A percentile compares a stretch with the other conserved stretches of the same genome.
These are phyloP conservation scores for Monopis laevigella DNA, from an alignment of 2,888 invertebrate species.

Conservation along the genomic window DNA sequence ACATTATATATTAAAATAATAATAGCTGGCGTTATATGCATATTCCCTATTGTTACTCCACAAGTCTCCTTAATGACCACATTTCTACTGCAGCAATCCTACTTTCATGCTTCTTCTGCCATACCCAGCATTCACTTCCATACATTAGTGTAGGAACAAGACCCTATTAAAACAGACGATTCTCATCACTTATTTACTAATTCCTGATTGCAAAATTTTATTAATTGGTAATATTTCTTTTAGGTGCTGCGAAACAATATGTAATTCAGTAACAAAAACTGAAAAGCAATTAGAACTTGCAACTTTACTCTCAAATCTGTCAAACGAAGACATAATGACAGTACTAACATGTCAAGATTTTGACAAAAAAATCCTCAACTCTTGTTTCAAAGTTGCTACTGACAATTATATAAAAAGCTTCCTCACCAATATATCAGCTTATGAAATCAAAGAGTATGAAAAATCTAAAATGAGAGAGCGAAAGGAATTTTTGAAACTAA, in stretches of 20 bases:
- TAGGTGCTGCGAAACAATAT: conserved; percentile 48
- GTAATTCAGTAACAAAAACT: conserved; percentile 29
- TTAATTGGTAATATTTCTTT: too few species aligned
- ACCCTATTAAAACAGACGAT: too few species aligned
- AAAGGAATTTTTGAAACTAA: conserved; percentile 30
- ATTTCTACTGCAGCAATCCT: too few species aligned
- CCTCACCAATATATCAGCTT: conserved; percentile 33
- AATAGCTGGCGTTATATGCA: too few species aligned
- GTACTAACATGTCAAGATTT: conserved; percentile 58
- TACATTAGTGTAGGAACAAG: too few species aligned
- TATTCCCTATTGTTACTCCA: too few species aligned
- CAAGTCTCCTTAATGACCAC: too few species aligned
- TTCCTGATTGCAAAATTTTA: too few species aligned
- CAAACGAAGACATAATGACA: conserved; percentile 44
- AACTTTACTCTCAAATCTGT: conserved; percentile 35
- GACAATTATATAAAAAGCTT: conserved; percentile 54
- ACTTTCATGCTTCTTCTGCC: too few species aligned
- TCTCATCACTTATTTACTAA: too few species aligned
- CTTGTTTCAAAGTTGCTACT: conserved; percentile 59
- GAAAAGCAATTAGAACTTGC: conserved; percentile 44
- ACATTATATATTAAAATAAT: neutral
- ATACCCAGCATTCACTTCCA: too few species aligned
- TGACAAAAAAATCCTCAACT: conserved; percentile 55
- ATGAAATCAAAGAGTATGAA: conserved; percentile 46
- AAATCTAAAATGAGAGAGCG: conserved; percentile 37